Base-by-base conservation (phyloP, 1,140 invertebrate species). In the Eufriesea mexicana region DNA sequence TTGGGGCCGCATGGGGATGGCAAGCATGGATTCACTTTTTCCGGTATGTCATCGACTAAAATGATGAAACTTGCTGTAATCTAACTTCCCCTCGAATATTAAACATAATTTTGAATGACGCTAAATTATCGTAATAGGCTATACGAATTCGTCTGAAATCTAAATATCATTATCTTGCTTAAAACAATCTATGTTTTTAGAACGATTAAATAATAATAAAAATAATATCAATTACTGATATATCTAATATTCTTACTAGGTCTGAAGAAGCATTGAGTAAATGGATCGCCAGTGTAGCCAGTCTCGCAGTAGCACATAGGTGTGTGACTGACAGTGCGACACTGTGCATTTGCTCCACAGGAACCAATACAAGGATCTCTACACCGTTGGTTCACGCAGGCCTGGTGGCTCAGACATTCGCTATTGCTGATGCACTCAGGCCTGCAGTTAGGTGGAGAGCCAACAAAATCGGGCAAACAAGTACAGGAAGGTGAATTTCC, bases 301-400 rank as follows among this genome's bases (percentile, higher is more conserved):
- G 94, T 87, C 25, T 95, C 94, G 92, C 97, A 98, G 2, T 95
- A 92, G 89, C 97, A 98, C 51, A 96, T 95, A 20, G 97, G 96
- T 42, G 96, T 96, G 89, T 97, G 97, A 90, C 97, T 97, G 51
- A 96, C 95, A n/a, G 97, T 96, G 85, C 94, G 94, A 90, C 97
- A 97, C 72, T 96, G 94, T 2, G 97, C 95, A 90, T 96, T 96
- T 28, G 94, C 84, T 47, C 97, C 96, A 91, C 97, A 97, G 14
- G 96, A 95, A 28, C 96, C 96, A 74, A 95, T 93, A 88, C 97
- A 97, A 35, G 96, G 96, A 92, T 97, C 96, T 83, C 95, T 92
- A 91, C 97, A 97, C 93, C 96, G 97, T 84, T 96, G 94, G 90
- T 96, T 96, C 2, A 96, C 93, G 88, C 97, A 97, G 0, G 96